These are phyloP conservation scores for Gopherus flavomarginatus DNA, from an alignment of 2,113 vertebrate genomes.

Conservation along the genomic window DNA sequence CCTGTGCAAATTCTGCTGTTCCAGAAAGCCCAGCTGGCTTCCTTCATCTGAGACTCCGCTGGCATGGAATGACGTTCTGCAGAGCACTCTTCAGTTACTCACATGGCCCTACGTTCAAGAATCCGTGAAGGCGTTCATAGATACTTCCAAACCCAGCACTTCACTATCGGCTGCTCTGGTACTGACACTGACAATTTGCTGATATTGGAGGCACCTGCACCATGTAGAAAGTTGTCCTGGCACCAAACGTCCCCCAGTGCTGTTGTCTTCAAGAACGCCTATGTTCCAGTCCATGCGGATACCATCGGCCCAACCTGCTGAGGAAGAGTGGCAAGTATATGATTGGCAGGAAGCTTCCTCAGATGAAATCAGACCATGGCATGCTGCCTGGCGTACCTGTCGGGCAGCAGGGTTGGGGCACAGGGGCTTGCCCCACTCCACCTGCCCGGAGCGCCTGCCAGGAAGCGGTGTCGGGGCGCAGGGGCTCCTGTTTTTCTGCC, in stretches of 20 bases:
- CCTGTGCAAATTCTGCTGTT: neutral
- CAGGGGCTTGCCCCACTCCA: too few relatives aligned
- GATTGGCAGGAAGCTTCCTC: neutral
- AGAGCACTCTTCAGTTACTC: neutral
- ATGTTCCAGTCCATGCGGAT: neutral
- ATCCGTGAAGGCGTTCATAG: neutral
- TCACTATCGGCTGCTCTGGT: neutral
- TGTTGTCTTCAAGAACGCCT: neutral
- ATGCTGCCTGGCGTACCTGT: neutral
- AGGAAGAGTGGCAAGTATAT: neutral
- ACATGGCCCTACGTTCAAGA: neutral
- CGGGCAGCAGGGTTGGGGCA: too few relatives aligned
- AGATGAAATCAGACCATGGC: neutral
- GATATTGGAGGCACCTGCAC: neutral
- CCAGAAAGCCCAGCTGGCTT: neutral
- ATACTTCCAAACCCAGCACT: neutral
- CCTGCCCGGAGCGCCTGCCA: too few relatives aligned
- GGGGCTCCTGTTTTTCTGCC: too few relatives aligned
- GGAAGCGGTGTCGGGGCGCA: too few relatives aligned
- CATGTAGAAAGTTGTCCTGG: neutral
- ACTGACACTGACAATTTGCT: neutral
- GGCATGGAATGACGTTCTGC: neutral
- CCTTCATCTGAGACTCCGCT: neutral
- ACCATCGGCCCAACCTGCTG: neutral
- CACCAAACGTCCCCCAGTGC: neutral